These are phyloP conservation scores for Microctenopoma stevenorrisi DNA, from an alignment of 2,797 vertebrate genomes.

Conservation along the genomic window DNA sequence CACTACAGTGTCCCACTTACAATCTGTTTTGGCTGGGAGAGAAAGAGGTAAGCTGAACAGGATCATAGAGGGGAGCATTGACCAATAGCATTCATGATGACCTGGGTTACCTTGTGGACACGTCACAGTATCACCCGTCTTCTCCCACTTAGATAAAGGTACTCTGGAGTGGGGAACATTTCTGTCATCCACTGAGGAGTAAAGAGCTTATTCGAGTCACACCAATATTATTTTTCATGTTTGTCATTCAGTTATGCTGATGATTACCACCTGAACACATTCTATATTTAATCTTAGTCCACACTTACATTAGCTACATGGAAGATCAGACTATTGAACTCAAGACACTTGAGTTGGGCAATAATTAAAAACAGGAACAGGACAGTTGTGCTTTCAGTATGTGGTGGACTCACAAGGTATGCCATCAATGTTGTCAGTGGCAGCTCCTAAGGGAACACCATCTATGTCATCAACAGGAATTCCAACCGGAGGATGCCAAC, in stretches of 20 bases:
- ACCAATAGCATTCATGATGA: background rate
- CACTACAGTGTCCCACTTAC: slow-evolving; percentile 77
- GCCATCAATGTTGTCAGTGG: slow-evolving; percentile 85
- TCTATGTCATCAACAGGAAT: slow-evolving; percentile 85
- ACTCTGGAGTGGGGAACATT: slow-evolving; percentile 67
- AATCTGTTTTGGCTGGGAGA: slow-evolving; percentile 75
- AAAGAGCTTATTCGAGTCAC: background rate
- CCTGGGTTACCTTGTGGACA: slow-evolving; percentile 70
- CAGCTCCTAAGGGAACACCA: slow-evolving; percentile 80
- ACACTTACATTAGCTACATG: background rate
- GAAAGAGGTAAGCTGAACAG: slow-evolving; percentile 26
- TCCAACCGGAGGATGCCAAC: slow-evolving; percentile 85
- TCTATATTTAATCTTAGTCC: background rate
- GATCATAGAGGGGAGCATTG: background rate
- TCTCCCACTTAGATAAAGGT: slow-evolving; percentile 87
- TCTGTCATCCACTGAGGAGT: slow-evolving; percentile 78
- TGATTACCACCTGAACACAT: background rate
- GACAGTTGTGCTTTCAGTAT: background rate
- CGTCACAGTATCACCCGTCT: slow-evolving; percentile 68
- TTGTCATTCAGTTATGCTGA: background rate
- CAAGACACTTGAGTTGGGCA: background rate
- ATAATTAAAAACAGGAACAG: background rate
- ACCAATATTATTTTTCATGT: background rate
- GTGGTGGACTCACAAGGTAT: slow-evolving; percentile 80
- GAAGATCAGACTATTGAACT: slow-evolving; percentile 2